phyloP scores from a whole-genome alignment of 1,140 invertebrate species.

The Paralvinella palmiformis region DNA sequence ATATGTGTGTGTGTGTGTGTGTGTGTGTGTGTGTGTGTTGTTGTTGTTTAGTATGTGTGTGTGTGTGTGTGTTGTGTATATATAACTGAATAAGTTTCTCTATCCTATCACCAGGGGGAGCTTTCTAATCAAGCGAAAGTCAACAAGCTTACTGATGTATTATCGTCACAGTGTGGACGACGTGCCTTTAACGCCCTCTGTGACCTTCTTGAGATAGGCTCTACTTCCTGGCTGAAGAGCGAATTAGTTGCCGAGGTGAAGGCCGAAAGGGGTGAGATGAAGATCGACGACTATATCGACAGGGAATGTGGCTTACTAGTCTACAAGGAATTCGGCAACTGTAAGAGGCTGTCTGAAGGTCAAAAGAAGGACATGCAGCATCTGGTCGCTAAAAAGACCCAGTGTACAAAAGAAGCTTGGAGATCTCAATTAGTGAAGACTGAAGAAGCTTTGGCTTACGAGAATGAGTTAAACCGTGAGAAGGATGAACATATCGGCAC shows the following conservation, averaged over 20 bases:
- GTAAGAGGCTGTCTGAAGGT: not conserved
- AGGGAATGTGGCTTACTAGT: not conserved
- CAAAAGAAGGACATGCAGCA: slow-evolving; percentile 8
- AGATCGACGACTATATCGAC: slow-evolving; percentile 1
- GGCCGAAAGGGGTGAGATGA: not conserved
- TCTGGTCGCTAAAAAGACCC: not conserved
- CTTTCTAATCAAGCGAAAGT: slow-evolving; percentile 1
- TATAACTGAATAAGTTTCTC: not conserved
- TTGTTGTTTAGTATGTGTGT: not conserved
- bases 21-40: not conserved
- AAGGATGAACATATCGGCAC: too few species aligned
- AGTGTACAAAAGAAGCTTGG: slow-evolving; percentile 6
- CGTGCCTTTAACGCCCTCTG: too few species aligned
- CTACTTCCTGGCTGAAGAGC: too few species aligned
- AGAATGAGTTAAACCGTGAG: too few species aligned
- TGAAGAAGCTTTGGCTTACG: too few species aligned
- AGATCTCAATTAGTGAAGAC: too few species aligned
- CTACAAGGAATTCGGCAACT: not conserved
- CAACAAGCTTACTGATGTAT: not conserved
- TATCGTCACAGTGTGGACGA: too few species aligned
- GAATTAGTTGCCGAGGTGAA: too few species aligned
- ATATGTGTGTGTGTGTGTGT: not conserved
- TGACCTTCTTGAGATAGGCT: too few species aligned
- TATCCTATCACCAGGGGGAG: not conserved
- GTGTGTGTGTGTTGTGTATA: not conserved